Evolutionary conservation across 2,113 vertebrate genomes (phyloP), one percentile per base, ranked within the genome.

Genomic region (Chelonoidis abingdonii): DNA sequence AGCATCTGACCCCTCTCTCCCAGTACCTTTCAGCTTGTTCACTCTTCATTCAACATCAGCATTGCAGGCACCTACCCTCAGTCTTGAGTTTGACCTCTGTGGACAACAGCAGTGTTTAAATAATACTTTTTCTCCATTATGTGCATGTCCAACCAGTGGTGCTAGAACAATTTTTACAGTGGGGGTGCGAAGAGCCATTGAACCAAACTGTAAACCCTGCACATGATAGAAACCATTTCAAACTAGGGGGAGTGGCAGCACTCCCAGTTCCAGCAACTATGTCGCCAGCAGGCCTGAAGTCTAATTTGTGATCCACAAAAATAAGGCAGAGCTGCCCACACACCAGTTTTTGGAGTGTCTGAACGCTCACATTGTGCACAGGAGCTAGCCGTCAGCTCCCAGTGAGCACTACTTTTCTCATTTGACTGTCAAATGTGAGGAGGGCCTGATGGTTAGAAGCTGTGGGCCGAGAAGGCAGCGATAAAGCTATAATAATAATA

Each of bases 1-100:
- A 87, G 38, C 80, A 62, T 12, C 86, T 86, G 93, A 84, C 38
- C 7, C 80, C 91, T 93, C 84, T 49, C 80, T 96, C 90, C 69
- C 4, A 65, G 62, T 65, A 65, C 8, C 6, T 65, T 65, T 65
- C 62, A n/a, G 62, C 35, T 69, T 69, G 29, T 72, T 96, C 76
- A 69, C 83, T 93, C 90, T 88, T 87, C 80, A 90, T 13, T 79
- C 1, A 10, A 96, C 92, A 91, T 47, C 3, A 84, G 85, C 76
- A 5, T 65, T 59, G 53, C 88, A 8, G 24, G 10, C 35, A 19
- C 65, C 10, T n/a, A 65, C 3, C 35, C 35, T 19, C 35, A 69
- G 31, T 69, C 35, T n/a, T 31, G 35, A 69, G n/a, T n/a, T 69
- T 69, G 62, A 69, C 16, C 31, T 69, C 62, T 5, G n/a, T 8